Evolutionary conservation across 2,113 vertebrate genomes (phyloP).

Genomic region (Macquaria ambigua): DNA sequence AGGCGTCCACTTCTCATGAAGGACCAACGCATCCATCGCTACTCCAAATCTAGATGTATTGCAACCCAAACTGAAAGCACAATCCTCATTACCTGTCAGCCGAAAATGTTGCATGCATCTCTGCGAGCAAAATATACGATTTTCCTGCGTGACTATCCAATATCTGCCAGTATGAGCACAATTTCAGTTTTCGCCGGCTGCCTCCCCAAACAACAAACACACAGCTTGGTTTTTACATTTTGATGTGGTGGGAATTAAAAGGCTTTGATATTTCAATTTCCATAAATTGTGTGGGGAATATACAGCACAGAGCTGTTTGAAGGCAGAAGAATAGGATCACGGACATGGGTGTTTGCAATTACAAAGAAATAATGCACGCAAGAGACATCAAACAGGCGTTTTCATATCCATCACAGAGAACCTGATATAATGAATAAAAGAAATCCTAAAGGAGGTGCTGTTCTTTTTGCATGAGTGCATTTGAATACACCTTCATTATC

Average conservation of each 20-base stretch:
- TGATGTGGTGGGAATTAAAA: slow-evolving; percentile 63
- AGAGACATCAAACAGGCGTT: slow-evolving; percentile 59
- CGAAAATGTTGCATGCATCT: not conserved
- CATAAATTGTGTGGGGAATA: slow-evolving; percentile 75
- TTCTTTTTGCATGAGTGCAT: slow-evolving; percentile 12
- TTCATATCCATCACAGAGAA: slow-evolving; percentile 45
- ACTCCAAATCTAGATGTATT: slow-evolving; percentile 4
- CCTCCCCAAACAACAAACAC: slow-evolving; percentile 61
- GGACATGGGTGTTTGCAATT: slow-evolving; percentile 53
- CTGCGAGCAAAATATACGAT: slow-evolving; percentile 11
- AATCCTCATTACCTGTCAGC: slow-evolving; percentile 26
- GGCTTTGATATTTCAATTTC: slow-evolving; percentile 80
- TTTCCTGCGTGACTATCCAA: slow-evolving; percentile 5
- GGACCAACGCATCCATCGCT: slow-evolving; percentile 33
- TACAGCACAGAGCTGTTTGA: slow-evolving; percentile 69
- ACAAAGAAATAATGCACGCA: slow-evolving; percentile 55
- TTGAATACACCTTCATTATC: slow-evolving; percentile 40
- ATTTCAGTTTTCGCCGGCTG: slow-evolving; percentile 18
- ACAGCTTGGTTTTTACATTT: slow-evolving; percentile 61
- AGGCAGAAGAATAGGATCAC: slow-evolving; percentile 63
- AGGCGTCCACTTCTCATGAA: slow-evolving; percentile 64
- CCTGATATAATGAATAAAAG: slow-evolving; percentile 41
- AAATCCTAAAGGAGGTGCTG: slow-evolving; percentile 38
- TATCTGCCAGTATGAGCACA: slow-evolving; percentile 13
- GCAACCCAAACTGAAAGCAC: not conserved